Percentiles rank a stretch among this genome's conserved stretches.
Evolutionary conservation across 1,140 invertebrate species (phyloP).

Genomic region (Musca domestica): DNA sequence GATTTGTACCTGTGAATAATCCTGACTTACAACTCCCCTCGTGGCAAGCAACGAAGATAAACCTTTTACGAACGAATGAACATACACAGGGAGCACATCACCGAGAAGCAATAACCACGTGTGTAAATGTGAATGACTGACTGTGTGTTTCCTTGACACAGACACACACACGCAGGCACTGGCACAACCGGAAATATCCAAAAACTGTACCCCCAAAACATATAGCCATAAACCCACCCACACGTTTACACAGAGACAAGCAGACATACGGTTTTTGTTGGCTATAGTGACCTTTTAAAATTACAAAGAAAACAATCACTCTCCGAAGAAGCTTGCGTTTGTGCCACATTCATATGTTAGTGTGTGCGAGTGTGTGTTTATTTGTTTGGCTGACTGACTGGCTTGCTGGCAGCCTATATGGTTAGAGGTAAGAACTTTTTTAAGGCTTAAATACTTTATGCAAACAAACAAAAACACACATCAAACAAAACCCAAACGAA

Average conservation of each 20-base stretch:
- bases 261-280: neutral
- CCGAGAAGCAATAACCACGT: neutral
- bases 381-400: too few species aligned
- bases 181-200: constrained; percentile 4
- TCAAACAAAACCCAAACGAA: too few species aligned
- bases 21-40: constrained; percentile 2
- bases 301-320: neutral
- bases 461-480: neutral
- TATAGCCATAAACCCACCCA: neutral
- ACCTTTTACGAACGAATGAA: neutral
- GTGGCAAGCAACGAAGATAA: neutral
- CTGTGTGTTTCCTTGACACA: constrained; percentile 5
- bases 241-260: neutral
- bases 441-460: constrained; percentile 21
- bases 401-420: too few species aligned
- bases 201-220: neutral
- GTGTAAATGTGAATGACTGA: neutral
- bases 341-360: too few species aligned
- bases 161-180: too few species aligned
- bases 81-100: too few species aligned
- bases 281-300: neutral
- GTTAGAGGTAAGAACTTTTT: constrained; percentile 4
- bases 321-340: too few species aligned
- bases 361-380: too few species aligned
- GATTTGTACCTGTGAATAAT: constrained; percentile 21